These are phyloP conservation scores for Drosophila multiciliata DNA, from an alignment of 2,888 invertebrate genomes.

Conservation along the genomic window DNA sequence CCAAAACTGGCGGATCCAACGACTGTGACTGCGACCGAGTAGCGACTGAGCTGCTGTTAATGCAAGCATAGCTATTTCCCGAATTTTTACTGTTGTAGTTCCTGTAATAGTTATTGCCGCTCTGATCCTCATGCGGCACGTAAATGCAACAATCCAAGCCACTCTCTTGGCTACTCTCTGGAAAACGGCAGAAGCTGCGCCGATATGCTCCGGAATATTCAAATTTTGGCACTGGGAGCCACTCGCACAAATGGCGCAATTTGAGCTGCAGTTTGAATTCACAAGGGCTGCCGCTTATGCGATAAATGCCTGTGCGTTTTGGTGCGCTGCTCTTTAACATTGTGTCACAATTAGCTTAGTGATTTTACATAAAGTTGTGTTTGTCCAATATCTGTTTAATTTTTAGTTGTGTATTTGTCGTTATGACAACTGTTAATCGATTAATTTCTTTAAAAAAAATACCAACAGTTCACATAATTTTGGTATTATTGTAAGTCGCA, in stretches of 20 bases:
- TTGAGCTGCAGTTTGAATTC: slow-evolving; percentile 58
- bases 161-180: slow-evolving; percentile 28
- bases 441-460: slow-evolving; percentile 9
- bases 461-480: background rate
- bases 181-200: slow-evolving; percentile 13
- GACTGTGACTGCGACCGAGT: background rate
- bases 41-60: background rate
- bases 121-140: slow-evolving; percentile 42
- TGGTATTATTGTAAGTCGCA: slow-evolving; percentile 5
- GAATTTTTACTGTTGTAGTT: slow-evolving; percentile 51
- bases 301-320: slow-evolving; percentile 82
- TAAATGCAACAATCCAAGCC: slow-evolving; percentile 41
- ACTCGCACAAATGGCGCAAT: slow-evolving; percentile 76
- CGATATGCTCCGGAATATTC: slow-evolving; percentile 64
- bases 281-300: slow-evolving; percentile 75
- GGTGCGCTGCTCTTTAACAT: slow-evolving; percentile 47
- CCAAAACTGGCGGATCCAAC: background rate
- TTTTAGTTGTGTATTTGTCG: slow-evolving; percentile 35
- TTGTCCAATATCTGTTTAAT: slow-evolving; percentile 11
- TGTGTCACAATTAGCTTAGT: slow-evolving; percentile 16
- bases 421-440: slow-evolving; percentile 56
- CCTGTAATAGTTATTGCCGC: slow-evolving; percentile 33
- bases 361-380: slow-evolving; percentile 51
- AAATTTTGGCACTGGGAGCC: slow-evolving; percentile 83
- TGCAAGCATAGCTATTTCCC: slow-evolving; percentile 4